phyloP scores from a whole-genome alignment of 2,113 vertebrate genomes.

The Himantopus leucocephalus region DNA sequence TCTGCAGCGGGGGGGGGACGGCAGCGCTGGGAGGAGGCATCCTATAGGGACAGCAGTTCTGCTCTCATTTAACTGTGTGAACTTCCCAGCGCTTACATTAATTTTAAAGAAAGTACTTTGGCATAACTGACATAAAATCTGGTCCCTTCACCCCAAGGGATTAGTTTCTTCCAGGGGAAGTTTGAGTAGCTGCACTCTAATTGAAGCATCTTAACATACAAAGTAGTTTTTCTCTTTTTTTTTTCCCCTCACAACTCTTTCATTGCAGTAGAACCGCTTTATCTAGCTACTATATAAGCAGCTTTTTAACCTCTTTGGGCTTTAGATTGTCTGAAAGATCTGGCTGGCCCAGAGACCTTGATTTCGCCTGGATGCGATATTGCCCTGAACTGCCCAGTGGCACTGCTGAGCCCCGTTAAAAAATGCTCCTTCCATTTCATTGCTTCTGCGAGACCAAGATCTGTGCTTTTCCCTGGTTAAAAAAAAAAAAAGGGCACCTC shows the following conservation, averaged over 20 bases:
- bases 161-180: slow-evolving; percentile 9
- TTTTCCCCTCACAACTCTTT: neutral
- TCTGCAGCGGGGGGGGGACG: neutral
- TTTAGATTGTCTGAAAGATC: neutral
- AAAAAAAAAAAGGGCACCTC: neutral
- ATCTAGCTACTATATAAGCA: neutral
- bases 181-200: neutral
- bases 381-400: neutral
- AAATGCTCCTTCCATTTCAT: neutral
- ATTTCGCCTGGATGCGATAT: neutral
- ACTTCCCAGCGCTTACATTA: neutral
- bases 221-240: neutral
- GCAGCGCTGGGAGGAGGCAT: slow-evolving; percentile 15
- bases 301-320: neutral
- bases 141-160: neutral
- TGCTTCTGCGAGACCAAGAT: neutral
- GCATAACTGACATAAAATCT: neutral
- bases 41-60: slow-evolving; percentile 26
- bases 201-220: neutral
- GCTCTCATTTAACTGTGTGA: neutral
- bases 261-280: neutral
- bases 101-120: slow-evolving; percentile 44
- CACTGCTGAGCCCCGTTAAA: neutral
- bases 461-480: neutral
- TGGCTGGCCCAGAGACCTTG: neutral